Evolutionary conservation across 2,797 vertebrate genomes (phyloP).

Genomic region (Meda fulgida): DNA sequence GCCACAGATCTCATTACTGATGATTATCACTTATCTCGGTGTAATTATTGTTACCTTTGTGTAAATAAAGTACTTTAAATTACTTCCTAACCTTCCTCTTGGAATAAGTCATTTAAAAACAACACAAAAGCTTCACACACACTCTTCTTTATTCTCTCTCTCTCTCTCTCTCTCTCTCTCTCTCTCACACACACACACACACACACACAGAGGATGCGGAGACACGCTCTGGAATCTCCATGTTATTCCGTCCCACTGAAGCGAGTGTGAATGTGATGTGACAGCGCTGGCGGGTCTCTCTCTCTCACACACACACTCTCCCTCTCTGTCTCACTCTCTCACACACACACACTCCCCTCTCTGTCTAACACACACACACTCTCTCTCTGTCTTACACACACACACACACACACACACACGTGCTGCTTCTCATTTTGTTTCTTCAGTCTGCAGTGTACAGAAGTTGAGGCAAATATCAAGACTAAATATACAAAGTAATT

Average conservation of each 20-base stretch:
- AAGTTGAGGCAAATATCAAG: neutral
- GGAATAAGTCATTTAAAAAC: neutral
- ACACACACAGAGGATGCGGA: no score
- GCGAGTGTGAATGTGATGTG: slow-evolving; percentile 72
- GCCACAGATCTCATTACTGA: slow-evolving; percentile 76
- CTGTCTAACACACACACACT: no score
- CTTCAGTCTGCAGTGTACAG: neutral
- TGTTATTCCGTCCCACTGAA: slow-evolving; percentile 21
- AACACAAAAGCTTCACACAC: neutral
- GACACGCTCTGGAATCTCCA: neutral
- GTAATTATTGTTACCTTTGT: neutral
- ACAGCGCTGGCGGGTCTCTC: slow-evolving; percentile 75
- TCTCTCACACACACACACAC: no score
- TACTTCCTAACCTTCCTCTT: neutral
- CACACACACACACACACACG: no score
- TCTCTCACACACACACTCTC: slow-evolving; percentile 64
- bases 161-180: no score
- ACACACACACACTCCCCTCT: no score
- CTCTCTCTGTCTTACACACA: no score
- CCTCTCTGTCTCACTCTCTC: no score
- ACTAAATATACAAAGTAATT: neutral
- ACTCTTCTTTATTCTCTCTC: no score
- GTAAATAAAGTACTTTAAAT: neutral
- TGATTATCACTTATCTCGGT: no score
- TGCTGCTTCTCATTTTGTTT: neutral